Percentiles rank a stretch among this genome's conserved stretches.
Evolutionary conservation across 1,140 invertebrate genomes (phyloP).

Genomic region (Pseudomyrmex concolor): DNA sequence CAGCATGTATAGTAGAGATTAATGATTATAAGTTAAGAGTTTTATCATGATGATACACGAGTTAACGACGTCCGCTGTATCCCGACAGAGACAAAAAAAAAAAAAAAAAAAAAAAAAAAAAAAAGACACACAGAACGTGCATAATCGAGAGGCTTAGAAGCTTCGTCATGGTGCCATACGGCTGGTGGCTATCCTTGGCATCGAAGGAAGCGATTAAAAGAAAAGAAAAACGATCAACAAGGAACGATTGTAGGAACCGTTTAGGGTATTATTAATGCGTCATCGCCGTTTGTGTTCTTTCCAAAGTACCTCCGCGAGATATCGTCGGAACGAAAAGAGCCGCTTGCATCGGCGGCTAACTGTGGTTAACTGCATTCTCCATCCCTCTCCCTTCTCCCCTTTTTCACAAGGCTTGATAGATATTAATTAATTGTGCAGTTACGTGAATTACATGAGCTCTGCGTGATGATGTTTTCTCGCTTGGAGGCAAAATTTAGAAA

Average conservation of each 20-base stretch:
- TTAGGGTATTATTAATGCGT: slow-evolving; percentile 59
- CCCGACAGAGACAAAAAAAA: slow-evolving; percentile 31
- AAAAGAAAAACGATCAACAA: slow-evolving; percentile 28
- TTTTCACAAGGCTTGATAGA: background rate
- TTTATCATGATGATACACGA: slow-evolving; percentile 60
- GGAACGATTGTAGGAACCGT: slow-evolving; percentile 27
- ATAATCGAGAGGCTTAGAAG: slow-evolving; percentile 50
- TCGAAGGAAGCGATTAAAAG: slow-evolving; percentile 10
- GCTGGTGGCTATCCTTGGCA: slow-evolving; percentile 37
- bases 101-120: slow-evolving; percentile 18
- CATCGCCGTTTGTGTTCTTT: slow-evolving; percentile 71
- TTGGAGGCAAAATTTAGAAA: background rate
- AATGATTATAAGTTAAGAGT: slow-evolving; percentile 70
- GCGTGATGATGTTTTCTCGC: background rate
- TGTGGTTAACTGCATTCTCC: slow-evolving; percentile 6
- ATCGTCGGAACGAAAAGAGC: slow-evolving; percentile 29
- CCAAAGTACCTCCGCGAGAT: slow-evolving; percentile 42
- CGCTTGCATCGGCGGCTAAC: slow-evolving; percentile 17
- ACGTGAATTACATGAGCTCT: background rate
- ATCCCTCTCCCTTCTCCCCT: no score
- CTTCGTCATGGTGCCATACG: slow-evolving; percentile 51
- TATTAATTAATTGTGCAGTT: background rate
- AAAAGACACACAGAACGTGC: slow-evolving; percentile 22
- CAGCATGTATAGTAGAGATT: slow-evolving; percentile 76
- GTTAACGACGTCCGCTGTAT: slow-evolving; percentile 59